Percentiles rank a stretch among this genome's conserved stretches.
phyloP scores from a whole-genome alignment of 2,113 vertebrate species.

The Pleuronectes platessa region DNA sequence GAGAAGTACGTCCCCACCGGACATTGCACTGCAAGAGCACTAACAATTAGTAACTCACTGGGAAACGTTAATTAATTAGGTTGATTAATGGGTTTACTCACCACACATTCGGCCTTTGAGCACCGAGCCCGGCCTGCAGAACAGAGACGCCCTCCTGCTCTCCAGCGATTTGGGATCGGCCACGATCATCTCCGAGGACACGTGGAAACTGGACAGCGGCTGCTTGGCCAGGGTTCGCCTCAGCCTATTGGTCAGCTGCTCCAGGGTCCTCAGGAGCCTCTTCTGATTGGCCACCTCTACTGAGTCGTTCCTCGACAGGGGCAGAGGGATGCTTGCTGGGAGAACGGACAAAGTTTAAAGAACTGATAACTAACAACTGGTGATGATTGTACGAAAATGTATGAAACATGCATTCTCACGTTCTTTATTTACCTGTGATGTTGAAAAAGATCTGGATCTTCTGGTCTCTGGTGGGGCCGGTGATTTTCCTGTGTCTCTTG shows the following conservation, averaged over 20 bases:
- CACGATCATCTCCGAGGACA: slow-evolving; percentile 91
- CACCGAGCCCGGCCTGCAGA: slow-evolving; percentile 93
- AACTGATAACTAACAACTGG: not conserved
- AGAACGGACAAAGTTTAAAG: slow-evolving; percentile 77
- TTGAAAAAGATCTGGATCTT: slow-evolving; percentile 98
- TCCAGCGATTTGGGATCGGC: slow-evolving; percentile 94
- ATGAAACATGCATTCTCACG: not conserved
- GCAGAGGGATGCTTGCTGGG: slow-evolving; percentile 95
- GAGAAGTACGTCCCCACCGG: slow-evolving; percentile 95
- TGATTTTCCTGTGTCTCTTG: slow-evolving; percentile 86
- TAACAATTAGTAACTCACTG: slow-evolving; percentile 2
- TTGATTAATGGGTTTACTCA: slow-evolving; percentile 67
- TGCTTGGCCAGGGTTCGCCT: slow-evolving; percentile 91
- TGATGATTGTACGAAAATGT: not conserved
- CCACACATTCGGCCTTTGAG: slow-evolving; percentile 96
- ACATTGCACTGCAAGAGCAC: slow-evolving; percentile 87
- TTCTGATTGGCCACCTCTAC: slow-evolving; percentile 92
- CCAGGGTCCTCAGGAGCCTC: slow-evolving; percentile 90
- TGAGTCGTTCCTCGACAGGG: slow-evolving; percentile 92
- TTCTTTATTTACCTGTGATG: slow-evolving; percentile 88
- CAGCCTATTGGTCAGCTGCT: slow-evolving; percentile 91
- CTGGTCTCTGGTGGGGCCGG: slow-evolving; percentile 86
- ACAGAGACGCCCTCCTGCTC: slow-evolving; percentile 89
- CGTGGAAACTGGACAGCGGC: slow-evolving; percentile 90
- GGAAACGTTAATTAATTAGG: not conserved